phyloP scores from a whole-genome alignment of 2,113 vertebrate genomes.

The Xiphophorus hellerii region DNA sequence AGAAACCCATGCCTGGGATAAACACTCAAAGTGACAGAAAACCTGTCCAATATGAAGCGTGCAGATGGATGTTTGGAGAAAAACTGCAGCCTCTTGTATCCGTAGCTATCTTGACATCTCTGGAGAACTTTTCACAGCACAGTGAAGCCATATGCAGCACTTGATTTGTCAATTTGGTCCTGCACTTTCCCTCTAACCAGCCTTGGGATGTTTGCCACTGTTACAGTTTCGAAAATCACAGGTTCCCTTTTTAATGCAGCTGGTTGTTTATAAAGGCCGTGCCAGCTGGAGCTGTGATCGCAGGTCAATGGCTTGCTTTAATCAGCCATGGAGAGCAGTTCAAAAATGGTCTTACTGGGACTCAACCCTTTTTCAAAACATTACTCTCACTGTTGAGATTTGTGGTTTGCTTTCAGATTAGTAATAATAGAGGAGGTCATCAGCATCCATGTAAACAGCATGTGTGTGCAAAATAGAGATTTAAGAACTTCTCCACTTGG shows the following conservation, averaged over 20 bases:
- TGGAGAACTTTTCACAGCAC: constrained; percentile 39
- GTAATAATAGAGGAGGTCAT: constrained; percentile 13
- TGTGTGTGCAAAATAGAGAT: neutral
- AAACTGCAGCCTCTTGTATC: constrained; percentile 27
- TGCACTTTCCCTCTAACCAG: constrained; percentile 41
- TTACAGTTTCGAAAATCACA: constrained; percentile 34
- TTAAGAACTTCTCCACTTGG: constrained; percentile 12
- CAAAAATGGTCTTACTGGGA: constrained; percentile 54
- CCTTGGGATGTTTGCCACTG: constrained; percentile 52
- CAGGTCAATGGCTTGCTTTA: constrained; percentile 67
- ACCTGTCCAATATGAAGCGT: constrained; percentile 27
- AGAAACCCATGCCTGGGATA: constrained; percentile 22
- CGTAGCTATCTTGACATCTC: constrained; percentile 58
- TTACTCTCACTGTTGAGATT: constrained; percentile 52
- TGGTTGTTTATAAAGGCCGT: constrained; percentile 59
- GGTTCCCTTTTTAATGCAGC: constrained; percentile 33
- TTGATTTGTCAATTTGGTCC: constrained; percentile 51
- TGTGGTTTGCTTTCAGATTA: constrained; percentile 64
- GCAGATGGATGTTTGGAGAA: constrained; percentile 38
- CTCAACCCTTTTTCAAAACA: constrained; percentile 65
- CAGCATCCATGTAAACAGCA: neutral
- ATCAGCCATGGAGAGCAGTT: constrained; percentile 68
- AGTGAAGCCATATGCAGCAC: constrained; percentile 64
- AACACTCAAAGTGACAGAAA: constrained; percentile 42
- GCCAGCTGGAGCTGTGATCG: constrained; percentile 63